A percentile compares a stretch with the other conserved stretches of the same genome.
phyloP scores from a whole-genome alignment of 2,113 vertebrate genomes.

The Anthoscopus minutus region DNA sequence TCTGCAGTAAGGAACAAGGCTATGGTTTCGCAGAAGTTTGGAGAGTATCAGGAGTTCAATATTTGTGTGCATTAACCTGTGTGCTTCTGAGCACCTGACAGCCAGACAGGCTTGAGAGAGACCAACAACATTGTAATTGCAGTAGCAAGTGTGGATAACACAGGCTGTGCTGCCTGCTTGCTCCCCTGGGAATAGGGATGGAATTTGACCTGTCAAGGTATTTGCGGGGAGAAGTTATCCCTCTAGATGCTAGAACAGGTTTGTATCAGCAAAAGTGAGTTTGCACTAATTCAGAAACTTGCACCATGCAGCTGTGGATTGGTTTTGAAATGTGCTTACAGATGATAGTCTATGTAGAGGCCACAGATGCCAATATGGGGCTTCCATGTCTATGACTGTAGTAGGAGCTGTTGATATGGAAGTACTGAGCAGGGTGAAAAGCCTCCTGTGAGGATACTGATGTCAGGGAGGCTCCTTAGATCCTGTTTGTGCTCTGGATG shows the following conservation, averaged over 20 bases:
- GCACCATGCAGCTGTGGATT: not conserved
- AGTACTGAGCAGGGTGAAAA: not conserved
- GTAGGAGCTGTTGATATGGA: not conserved
- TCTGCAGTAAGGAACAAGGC: not conserved
- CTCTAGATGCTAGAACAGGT: not conserved
- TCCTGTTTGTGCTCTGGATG: not conserved
- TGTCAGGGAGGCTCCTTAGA: not conserved
- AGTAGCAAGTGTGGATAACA: not conserved
- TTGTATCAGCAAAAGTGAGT: not conserved
- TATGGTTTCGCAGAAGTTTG: not conserved
- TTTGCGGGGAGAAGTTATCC: not conserved
- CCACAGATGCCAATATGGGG: not conserved
- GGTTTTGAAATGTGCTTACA: not conserved
- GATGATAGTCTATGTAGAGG: not conserved
- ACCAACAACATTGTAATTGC: not conserved
- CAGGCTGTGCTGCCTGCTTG: not conserved
- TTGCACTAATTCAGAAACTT: not conserved
- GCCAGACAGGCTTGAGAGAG: not conserved
- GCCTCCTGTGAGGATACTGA: not conserved
- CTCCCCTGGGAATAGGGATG: not conserved
- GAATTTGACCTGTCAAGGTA: not conserved
- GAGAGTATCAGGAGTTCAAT: not conserved
- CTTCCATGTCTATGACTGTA: not conserved
- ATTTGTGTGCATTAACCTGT: not conserved
- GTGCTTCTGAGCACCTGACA: rapidly evolving